Conservation (phyloP, 2,888 invertebrate species). For the Choreutis nemorana region DNA sequence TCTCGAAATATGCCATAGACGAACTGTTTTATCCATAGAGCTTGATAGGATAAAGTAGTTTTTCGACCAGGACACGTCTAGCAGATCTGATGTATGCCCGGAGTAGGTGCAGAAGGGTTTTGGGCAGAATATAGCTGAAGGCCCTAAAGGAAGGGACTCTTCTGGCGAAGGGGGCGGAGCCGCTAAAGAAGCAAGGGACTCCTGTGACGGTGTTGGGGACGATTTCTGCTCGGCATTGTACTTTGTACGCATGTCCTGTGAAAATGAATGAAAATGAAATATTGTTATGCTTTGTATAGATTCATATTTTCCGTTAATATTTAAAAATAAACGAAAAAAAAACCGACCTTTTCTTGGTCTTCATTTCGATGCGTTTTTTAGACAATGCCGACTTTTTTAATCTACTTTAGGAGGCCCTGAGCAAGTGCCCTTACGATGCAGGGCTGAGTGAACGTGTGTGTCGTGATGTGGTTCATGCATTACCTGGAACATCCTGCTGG, state of each 20-base stretch:
- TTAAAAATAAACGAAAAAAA: no score
- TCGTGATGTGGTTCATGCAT: background rate
- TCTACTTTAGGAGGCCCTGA: no score
- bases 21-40: conserved; percentile 97
- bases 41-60: conserved; percentile 98
- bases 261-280: no score
- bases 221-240: conserved; percentile 89
- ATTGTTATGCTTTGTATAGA: no score
- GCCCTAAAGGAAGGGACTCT: conserved; percentile 58
- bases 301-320: no score
- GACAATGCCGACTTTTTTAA: no score
- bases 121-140: conserved; percentile 81
- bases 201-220: conserved; percentile 92
- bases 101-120: conserved; percentile 92
- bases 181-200: conserved; percentile 78
- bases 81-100: conserved; percentile 94
- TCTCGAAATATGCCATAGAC: conserved; percentile 95
- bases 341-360: no score
- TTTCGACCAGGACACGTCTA: conserved; percentile 99
- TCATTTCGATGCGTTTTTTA: no score
- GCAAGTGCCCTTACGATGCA: background rate
- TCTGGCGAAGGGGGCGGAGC: conserved; percentile 60
- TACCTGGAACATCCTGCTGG: conserved; percentile 88
- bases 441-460: background rate
- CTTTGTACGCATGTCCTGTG: conserved; percentile 92